Evolutionary conservation across 2,888 invertebrate species (phyloP).

Genomic region (Rhamphomyia laevipes): DNA sequence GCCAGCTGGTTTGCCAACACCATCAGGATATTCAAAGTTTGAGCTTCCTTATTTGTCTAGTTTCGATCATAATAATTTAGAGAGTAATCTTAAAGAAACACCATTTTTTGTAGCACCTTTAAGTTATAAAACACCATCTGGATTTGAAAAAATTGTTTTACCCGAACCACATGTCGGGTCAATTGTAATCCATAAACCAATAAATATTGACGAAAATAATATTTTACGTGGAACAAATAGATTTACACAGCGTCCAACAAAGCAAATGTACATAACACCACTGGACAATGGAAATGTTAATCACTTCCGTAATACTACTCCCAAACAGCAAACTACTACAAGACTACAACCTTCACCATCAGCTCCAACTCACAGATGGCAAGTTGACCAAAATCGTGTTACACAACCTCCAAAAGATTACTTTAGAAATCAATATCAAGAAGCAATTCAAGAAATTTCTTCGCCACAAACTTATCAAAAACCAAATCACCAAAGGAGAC

Average conservation of each 20-base stretch:
- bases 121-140: slow-evolving; percentile 71
- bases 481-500: neutral
- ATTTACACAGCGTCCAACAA: neutral
- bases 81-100: slow-evolving; percentile 58
- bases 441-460: slow-evolving; percentile 29
- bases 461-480: slow-evolving; percentile 24
- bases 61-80: slow-evolving; percentile 52
- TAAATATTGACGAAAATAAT: slow-evolving; percentile 18
- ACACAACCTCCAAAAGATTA: neutral
- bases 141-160: slow-evolving; percentile 74
- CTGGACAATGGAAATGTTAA: slow-evolving; percentile 11
- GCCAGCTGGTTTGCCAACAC: slow-evolving; percentile 58
- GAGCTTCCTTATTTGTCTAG: slow-evolving; percentile 72
- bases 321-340: slow-evolving; percentile 11
- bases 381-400: slow-evolving; percentile 24
- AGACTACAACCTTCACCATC: slow-evolving; percentile 18
- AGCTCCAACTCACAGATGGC: slow-evolving; percentile 21
- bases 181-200: slow-evolving; percentile 54
- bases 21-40: slow-evolving; percentile 64
- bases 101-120: slow-evolving; percentile 79
- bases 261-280: neutral
- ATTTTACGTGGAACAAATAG: neutral
- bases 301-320: slow-evolving; percentile 13
- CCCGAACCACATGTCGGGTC: slow-evolving; percentile 81
- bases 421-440: slow-evolving; percentile 22